Base-by-base conservation (phyloP, 2,888 invertebrate genomes). In the Polydrusus pterygomalis region DNA sequence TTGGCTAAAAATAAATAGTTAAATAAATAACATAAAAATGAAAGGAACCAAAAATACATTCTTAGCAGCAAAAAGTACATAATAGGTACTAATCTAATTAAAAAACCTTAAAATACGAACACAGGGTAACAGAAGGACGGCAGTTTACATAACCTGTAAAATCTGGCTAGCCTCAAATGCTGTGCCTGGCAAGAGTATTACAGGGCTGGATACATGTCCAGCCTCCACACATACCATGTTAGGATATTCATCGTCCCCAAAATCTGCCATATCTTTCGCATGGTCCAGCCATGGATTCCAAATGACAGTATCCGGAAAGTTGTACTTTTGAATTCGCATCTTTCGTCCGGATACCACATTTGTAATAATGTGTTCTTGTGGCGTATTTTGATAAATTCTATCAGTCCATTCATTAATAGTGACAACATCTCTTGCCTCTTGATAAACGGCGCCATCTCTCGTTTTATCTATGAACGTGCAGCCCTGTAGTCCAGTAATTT, bases 231-330 rank as follows among this genome's bases (percentile, higher is more conserved):
- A 98, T 81, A 98, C 91, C 97, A 98, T 97, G 87, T 96, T 96
- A 10, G 96, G 96, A 88, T 96, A 98, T 88, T 98, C 97, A 85
- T 97, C 97, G 88, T 97, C 97, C n/a, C 97, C 97, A 87, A 98
- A 97, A 89, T 98, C 98, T 2, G 93, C 91, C 89, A 97, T 96
- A 86, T 96, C 96, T 83, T 96, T 94, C 30, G 97, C 97, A 87
- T 95, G 95, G 83, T 97, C 97, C 80, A 93, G 89, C 98, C 98
- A 98, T 0, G 98, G 98, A 90, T 98, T 98, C 98, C 98, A 98
- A 80, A 98, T 92, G 80, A 98, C 98, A 89, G 97, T 97, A 85
- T 97, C 97, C 0, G 97, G 96, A 86, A 98, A 96, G 89, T 97
- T 97, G 88, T 95, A 95, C 88, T 97, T 97, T 88, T 95, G 95